Evolutionary conservation across 2,888 invertebrate species (phyloP), one percentile per base, ranked within the genome.

Genomic region (Mythimna loreyi): DNA sequence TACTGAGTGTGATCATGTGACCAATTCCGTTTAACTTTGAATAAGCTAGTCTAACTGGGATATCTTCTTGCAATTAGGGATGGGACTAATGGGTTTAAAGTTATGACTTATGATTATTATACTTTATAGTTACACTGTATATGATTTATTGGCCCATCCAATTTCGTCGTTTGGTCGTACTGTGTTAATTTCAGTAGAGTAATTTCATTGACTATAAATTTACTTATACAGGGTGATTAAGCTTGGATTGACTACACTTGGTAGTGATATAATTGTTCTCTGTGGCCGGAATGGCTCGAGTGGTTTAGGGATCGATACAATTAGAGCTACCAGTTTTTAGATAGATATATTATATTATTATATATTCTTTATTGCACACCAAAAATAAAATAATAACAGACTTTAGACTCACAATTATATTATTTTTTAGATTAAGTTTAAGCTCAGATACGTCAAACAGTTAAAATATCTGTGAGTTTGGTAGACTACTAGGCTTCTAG

Each of bases 241-340:
- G 28, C 43, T 52, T 19, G n/a, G 25, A 59, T 50, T 19, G 23
- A 63, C 40, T 72, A 33, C 9, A 52, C 23, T 66, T 13, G 40
- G 60, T 63, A 63, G 62, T 72, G 73, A 72, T 50, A 55, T 75
- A 50, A 57, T 71, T 50, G 71, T 77, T 60, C n/a, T 45, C 59
- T 64, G 23, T 71, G 56, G 23, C 63, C 47, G 63, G 55, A 60
- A 72, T 66, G 62, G 21, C 45, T 72, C 30, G 40, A 62, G 58
- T 62, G 43, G 72, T 9, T 57, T 50, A 58, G 28, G 23, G 57
- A 71, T 57, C 57, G 47, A 65, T 65, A 47, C 11, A 21, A 45
- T 36, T 77, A 11, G 19, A 23, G n/a, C 9, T 36, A 16, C 70
- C 76, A 30, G 4, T 11, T 21, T 58, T 43, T 25, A 8, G 25